Evolutionary conservation across 2,888 invertebrate species (phyloP), one percentile per base, ranked within the genome.

Genomic region (Rapana venosa): DNA sequence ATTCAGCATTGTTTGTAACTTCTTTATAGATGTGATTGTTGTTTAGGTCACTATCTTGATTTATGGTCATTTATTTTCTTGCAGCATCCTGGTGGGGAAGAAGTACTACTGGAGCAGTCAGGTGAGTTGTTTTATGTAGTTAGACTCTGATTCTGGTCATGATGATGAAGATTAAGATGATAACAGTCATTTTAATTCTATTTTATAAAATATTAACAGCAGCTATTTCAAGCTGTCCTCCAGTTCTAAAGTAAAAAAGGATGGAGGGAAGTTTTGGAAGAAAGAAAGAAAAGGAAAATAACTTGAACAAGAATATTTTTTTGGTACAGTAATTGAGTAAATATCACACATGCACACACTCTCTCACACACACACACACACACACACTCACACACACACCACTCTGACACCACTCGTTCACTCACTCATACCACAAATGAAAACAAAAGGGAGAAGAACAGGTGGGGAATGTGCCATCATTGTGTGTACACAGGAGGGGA

Each of bases 401-500:
- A 79, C 79, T 15, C 79, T 35, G 35, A 35, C 79, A 79, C 79
- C 32, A 35, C 35, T 35, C 35, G 35, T 15, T 26, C 35, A 79
- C 17, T 22, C 26, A 66, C 17, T 26, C 66, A 66, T 13, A 2
- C 26, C 66, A 66, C 17, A 66, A 17, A 66, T 66, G 20, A 2
- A 66, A 66, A 22, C 1, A 66, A 66, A 17, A 66, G 26, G 13
- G 13, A 66, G 13, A 2, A 26, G 13, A 66, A 26, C 6, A 66
- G 26, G 1, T 22, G 20, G 26, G 66, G 26, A 66, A 66, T 66
- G 17, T 77, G 74, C 13, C 22, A 8, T 66, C 17, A 20, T 66
- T 66, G 66, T 66, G 32, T 83, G 81, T 83, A 36, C 4, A 13
- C 90, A 96, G 96, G 96, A 89, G 97, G 97, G 96, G 98, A 99